Evolutionary conservation across 2,888 invertebrate species (phyloP), one percentile per base, ranked within the genome.

Genomic region (Lycophotia porphyrea): DNA sequence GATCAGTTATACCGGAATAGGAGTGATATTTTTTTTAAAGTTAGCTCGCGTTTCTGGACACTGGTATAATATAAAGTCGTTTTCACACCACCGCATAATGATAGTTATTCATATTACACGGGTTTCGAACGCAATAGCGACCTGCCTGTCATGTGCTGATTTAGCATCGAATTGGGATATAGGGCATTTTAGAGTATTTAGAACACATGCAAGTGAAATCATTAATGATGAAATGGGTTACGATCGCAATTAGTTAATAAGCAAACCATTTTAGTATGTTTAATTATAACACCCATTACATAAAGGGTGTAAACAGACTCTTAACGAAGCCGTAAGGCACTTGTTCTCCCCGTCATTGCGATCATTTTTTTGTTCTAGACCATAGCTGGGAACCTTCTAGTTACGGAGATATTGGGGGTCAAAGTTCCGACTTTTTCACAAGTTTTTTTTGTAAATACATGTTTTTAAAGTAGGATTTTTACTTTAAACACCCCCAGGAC

Each of bases 21-120:
- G 55, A 77, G 65, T 80, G 76, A 47, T 61, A 3, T 47, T 61
- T 61, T 60, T 52, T 58, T 68, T 13, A 9, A 36, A 42, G 31
- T 47, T n/a, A 24, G n/a, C 21, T 64, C 4, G 65, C 18, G 1
- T 66, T 52, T 44, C 8, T 39, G 21, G 18, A 31, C 31, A 31
- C 18, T 39, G n/a, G n/a, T 63, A 18, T n/a, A n/a, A 8, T 4
- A 3, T 39, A 31, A 42, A 31, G 39, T 24, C 21, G 66, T n/a
- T 49, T 67, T 21, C 21, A 44, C 4, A 31, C 13, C 34, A n/a
- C 9, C 34, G 5, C 44, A 44, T 39, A 21, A 9, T 24, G 21
- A 66, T 47, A 34, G 11, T 7, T 36, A 36, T 36, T 52, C 1
- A 21, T 52, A 9, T 36, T 36, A 49, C 49, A n/a, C 34, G 31